These are phyloP conservation scores for Hemibates koningsi DNA, from an alignment of 2,113 vertebrate genomes.

Conservation along the genomic window DNA sequence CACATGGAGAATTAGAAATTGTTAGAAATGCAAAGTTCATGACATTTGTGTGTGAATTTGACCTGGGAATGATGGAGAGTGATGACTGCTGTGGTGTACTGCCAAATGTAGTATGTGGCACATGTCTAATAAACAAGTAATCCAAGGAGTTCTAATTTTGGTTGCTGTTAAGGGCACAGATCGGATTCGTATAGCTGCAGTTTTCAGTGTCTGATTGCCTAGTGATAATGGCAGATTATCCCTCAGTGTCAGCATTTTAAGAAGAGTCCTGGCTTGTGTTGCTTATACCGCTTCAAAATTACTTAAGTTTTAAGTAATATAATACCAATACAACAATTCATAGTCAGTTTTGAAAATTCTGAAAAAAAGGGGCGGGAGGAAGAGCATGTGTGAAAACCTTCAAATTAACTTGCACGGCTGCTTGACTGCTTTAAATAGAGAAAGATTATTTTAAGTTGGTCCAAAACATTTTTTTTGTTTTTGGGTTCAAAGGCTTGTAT, in stretches of 20 bases:
- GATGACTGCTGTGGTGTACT: background rate
- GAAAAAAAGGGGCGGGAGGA: background rate
- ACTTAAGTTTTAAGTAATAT: background rate
- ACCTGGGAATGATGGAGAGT: background rate
- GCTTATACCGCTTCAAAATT: background rate
- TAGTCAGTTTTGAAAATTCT: background rate
- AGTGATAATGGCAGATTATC: background rate
- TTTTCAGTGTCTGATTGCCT: background rate
- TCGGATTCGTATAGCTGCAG: background rate
- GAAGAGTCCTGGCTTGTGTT: background rate
- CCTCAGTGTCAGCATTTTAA: background rate
- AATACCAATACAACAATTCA: background rate
- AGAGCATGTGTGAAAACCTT: background rate
- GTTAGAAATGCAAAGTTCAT: conserved; percentile 1
- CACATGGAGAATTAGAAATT: conserved; percentile 11
- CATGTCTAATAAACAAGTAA: background rate
- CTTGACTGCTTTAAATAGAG: background rate
- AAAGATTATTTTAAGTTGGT: background rate
- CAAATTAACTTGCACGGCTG: background rate
- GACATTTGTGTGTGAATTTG: background rate
- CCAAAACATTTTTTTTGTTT: background rate
- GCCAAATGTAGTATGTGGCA: background rate
- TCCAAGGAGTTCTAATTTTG: background rate
- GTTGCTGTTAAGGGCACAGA: background rate
- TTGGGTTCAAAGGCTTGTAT: background rate